Evolutionary conservation across 2,797 vertebrate genomes (phyloP).

Genomic region (Lemur catta): DNA sequence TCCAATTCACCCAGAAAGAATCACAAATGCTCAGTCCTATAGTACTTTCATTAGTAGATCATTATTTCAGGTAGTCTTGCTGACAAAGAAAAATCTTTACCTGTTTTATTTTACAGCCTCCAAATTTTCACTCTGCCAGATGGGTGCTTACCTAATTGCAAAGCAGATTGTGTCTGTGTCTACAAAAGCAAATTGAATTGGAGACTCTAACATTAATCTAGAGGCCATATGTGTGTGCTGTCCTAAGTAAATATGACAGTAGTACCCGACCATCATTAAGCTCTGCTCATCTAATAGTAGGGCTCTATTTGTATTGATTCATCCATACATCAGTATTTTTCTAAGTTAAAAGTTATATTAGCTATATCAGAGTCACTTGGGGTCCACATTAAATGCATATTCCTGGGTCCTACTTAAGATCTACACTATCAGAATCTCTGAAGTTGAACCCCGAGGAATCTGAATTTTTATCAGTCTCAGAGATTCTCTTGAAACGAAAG

Average conservation of each 20-base stretch:
- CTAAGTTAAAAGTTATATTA: background rate
- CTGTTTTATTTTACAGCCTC: slow-evolving; percentile 66
- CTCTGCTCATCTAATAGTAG: background rate
- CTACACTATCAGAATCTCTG: background rate
- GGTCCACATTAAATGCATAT: background rate
- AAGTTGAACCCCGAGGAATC: background rate
- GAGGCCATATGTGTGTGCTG: slow-evolving; percentile 63
- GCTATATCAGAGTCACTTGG: background rate
- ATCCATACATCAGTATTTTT: background rate
- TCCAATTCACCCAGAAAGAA: slow-evolving; percentile 51
- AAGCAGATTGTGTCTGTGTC: slow-evolving; percentile 71
- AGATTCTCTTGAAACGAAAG: background rate
- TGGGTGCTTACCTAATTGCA: slow-evolving; percentile 72
- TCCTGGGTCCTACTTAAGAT: background rate
- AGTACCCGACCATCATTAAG: slow-evolving; percentile 27
- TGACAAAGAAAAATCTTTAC: slow-evolving; percentile 73
- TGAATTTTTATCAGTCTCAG: background rate
- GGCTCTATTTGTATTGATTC: background rate
- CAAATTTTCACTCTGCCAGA: slow-evolving; percentile 72
- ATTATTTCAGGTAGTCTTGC: slow-evolving; percentile 69
- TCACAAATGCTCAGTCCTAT: slow-evolving; percentile 11
- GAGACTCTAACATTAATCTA: slow-evolving; percentile 69
- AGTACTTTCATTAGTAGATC: slow-evolving; percentile 59
- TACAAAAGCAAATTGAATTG: slow-evolving; percentile 72
- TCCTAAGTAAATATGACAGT: slow-evolving; percentile 69